phyloP scores from a whole-genome alignment of 1,140 invertebrate genomes.

The Heliconius eleuchia region DNA sequence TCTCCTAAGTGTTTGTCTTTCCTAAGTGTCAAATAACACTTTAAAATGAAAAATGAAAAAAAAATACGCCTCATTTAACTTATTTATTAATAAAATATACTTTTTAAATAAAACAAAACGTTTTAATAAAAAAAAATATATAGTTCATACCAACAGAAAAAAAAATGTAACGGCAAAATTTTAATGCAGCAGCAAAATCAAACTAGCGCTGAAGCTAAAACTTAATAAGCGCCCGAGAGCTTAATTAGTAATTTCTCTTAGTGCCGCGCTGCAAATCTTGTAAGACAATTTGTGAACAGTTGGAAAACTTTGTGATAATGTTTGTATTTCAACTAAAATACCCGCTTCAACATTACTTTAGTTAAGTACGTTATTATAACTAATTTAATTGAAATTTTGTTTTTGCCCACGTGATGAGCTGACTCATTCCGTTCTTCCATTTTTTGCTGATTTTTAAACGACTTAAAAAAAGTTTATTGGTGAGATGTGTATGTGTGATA shows the following conservation, averaged over 20 bases:
- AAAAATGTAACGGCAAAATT: not conserved
- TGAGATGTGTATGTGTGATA: no score
- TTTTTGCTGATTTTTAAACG: no score
- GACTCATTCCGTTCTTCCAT: no score
- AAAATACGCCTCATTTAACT: no score
- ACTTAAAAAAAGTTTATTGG: no score
- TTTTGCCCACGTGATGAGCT: no score
- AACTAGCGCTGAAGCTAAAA: conserved; percentile 23
- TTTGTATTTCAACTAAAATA: not conserved
- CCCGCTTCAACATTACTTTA: not conserved
- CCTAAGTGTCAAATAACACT: no score
- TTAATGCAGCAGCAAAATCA: conserved; percentile 17
- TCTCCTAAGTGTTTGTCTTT: no score
- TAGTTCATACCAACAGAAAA: not conserved
- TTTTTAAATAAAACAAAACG: not conserved
- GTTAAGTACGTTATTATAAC: not conserved
- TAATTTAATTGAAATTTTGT: no score
- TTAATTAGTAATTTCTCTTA: conserved; percentile 26
- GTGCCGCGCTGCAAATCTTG: not conserved
- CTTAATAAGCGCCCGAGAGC: conserved; percentile 24
- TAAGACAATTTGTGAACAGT: conserved; percentile 11
- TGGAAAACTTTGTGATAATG: conserved; percentile 1
- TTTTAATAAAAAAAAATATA: not conserved
- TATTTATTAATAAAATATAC: no score
- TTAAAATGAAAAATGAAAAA: no score